A percentile compares a stretch with the other conserved stretches of the same genome.
These are phyloP conservation scores for Colinus virginianus DNA, from an alignment of 2,113 vertebrate species.

Conservation along the genomic window DNA sequence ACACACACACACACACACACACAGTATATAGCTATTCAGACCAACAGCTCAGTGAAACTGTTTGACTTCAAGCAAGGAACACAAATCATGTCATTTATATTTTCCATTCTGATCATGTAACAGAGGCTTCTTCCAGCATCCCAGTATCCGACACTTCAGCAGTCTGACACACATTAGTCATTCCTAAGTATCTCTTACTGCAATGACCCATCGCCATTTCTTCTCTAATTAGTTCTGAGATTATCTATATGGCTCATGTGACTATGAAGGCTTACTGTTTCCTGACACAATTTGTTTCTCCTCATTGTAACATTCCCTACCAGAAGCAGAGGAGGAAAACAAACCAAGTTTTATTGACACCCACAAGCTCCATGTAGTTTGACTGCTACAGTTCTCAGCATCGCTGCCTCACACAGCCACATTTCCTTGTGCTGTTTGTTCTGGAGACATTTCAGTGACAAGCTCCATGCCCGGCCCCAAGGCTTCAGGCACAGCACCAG, in stretches of 20 bases:
- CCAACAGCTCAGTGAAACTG: not conserved
- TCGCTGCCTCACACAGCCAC: not conserved
- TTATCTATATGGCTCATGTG: not conserved
- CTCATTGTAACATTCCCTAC: not conserved
- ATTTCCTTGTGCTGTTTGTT: not conserved
- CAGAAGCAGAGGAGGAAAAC: not conserved
- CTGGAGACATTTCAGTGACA: rapidly evolving
- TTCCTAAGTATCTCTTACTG: not conserved
- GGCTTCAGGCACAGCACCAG: not conserved
- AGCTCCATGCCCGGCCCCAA: not conserved
- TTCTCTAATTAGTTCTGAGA: not conserved
- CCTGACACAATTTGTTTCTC: not conserved
- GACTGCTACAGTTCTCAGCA: not conserved
- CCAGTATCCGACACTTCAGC: not conserved
- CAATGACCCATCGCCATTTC: not conserved
- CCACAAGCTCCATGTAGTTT: not conserved
- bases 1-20: too few relatives aligned
- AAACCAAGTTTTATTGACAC: not conserved
- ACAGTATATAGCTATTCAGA: not conserved
- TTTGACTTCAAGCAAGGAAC: not conserved
- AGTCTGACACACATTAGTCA: not conserved
- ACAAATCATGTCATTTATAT: not conserved
- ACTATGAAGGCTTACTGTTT: not conserved
- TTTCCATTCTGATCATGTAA: not conserved
- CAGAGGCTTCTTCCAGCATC: not conserved